Evolutionary conservation across 2,113 vertebrate species (phyloP), one percentile per base, ranked within the genome.

Genomic region (Pachyramphus minor): DNA sequence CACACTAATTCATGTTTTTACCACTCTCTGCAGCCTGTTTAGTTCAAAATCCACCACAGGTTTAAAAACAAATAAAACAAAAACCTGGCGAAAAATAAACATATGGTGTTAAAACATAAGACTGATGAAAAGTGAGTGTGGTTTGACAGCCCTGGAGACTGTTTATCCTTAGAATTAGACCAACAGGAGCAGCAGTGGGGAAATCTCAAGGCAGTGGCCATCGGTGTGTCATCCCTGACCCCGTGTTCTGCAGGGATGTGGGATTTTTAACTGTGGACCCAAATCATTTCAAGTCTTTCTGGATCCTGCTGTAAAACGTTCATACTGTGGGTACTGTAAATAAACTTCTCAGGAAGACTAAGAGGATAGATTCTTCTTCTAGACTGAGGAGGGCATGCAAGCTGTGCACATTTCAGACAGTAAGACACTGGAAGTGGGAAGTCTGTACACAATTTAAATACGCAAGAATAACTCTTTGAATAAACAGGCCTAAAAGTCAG

Each of bases 21-120:
- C 69, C 45, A 4, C 58, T 68, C 52, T 28, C 52, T n/a, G 2
- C 89, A 68, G 39, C 10, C 37, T 63, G 37, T 25, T 7, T 1
- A 28, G 69, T 55, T 83, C 80, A 58, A 91, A 96, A 87, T n/a
- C 30, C 69, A 83, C 82, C 2, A 6, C 71, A 85, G 67, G 37
- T 67, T 90, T 95, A 42, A 92, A 94, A 92, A 92, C 79, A 92
- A 94, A 87, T 49, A 82, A 45, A 92, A 74, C 52, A 95, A 92
- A 96, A 96, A 94, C 72, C 55, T 42, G 3, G 42, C 49, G 49
- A 9, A 35, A 89, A 83, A 83, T 73, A 93, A 96, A 91, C 50
- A 62, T 33, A 5, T 12, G 28, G 73, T 62, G 59, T 80, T 83
- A 93, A 80, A 91, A 69, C 28, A 8, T 59, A 76, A 83, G 67